Conservation (phyloP, 2,113 vertebrate genomes). For the Indicator indicator region DNA sequence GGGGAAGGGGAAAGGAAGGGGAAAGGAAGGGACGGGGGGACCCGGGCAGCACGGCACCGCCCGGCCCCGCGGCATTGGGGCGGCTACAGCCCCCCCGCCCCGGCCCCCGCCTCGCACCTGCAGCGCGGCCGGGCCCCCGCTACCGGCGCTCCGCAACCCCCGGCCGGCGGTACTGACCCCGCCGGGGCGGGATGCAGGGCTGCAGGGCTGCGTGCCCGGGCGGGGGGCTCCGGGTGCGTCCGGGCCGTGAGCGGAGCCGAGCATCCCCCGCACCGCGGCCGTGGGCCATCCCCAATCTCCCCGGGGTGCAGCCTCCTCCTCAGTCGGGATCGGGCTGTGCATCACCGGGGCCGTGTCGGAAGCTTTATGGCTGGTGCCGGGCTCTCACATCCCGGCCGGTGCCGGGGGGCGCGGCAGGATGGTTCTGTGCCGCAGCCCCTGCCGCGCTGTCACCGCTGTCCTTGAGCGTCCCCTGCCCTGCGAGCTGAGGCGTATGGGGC, state of each 20-base stretch:
- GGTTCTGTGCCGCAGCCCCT: not conserved
- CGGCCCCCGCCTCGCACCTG: not conserved
- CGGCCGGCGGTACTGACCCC: not conserved
- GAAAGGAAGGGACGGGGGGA: not conserved
- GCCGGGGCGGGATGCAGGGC: not conserved
- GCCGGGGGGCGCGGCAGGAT: not conserved
- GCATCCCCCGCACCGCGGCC: not conserved
- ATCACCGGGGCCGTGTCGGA: not conserved
- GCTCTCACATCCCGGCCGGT: not conserved
- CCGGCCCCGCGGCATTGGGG: not conserved
- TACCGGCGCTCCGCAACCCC: not conserved
- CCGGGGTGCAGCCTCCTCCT: not conserved
- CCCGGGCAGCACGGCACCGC: not conserved
- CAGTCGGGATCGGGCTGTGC: not conserved
- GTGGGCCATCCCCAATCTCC: too few relatives aligned
- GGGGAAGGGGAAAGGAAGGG: not conserved
- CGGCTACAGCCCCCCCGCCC: not conserved
- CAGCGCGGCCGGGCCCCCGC: not conserved
- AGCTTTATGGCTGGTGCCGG: not conserved
- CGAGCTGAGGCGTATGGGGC: not conserved
- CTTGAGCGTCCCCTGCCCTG: not conserved
- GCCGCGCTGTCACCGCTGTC: not conserved
- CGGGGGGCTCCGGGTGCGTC: not conserved
- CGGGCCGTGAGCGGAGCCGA: not conserved
- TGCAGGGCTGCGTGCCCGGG: not conserved